Base-by-base conservation (phyloP, 2,113 vertebrate genomes). In the Motacilla alba region DNA sequence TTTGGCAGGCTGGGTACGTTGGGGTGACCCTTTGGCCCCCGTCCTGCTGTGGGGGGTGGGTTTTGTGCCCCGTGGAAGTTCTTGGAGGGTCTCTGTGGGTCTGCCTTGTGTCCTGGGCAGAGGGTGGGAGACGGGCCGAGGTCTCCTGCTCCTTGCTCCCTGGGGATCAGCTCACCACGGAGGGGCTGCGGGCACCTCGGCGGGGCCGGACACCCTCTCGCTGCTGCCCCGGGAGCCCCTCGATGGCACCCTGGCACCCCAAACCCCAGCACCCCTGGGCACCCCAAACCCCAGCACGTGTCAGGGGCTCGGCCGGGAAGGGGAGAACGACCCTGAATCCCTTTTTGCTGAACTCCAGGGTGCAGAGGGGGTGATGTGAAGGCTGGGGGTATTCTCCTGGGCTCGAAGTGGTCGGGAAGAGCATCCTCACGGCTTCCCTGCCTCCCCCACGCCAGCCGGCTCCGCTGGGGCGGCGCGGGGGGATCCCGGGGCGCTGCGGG, bases 31-130 rank as follows among this genome's bases (percentile, higher is more conserved):
- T 30, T 64, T 18, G 16, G 5, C 60, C 56, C 59, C 52, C 15
- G 1, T 43, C 55, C 27, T 9, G 9, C 9, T 4, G 0, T 7
- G 53, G 20, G 19, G 41, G 23, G 1, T 0, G 2, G 19, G 12
- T 7, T 50, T 24, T 28, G 49, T 7, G 7, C 27, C 37, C 10
- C 10, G 11, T 16, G 46, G 70, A 41, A 37, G 33, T 7, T 68
- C n/a, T 10, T 4, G 14, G 43, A 27, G 46, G 59, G 24, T n/a
- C 31, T 11, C 50, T 15, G 0, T 2, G 15, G 31, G 2, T 66
- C 37, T 62, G 28, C 13, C 39, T 24, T 4, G 1, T n/a, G 23
- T 6, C 7, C n/a, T 0, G 2, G 58, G 41, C n/a, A 24, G 52
- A 26, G 60, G 12, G 31, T 28, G 60, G 72, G 9, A 19, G 21